Evolutionary conservation across 2,797 vertebrate species (phyloP).

Genomic region (Clarias platycephalus): DNA sequence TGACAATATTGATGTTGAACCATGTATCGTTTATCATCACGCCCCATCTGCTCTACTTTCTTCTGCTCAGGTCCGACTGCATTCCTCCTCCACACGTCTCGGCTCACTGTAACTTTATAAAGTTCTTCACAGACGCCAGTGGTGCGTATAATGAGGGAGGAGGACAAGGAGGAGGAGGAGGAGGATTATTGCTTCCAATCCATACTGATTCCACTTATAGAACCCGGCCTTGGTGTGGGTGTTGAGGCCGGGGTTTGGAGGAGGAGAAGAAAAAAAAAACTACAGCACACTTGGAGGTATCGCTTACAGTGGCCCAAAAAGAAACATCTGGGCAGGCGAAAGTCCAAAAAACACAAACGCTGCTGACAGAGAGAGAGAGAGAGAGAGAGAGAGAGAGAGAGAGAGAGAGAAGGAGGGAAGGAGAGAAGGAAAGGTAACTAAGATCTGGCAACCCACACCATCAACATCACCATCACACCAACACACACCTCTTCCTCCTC

Average conservation of each 20-base stretch:
- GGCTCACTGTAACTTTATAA: not conserved
- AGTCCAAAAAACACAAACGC: conserved; percentile 76
- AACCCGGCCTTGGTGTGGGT: conserved; percentile 73
- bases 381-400: not conserved
- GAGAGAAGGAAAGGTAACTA: conserved; percentile 60
- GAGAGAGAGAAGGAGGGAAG: not conserved
- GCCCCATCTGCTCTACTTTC: not conserved
- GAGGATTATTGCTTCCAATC: conserved; percentile 70
- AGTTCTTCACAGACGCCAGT: conserved; percentile 10
- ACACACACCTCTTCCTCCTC: conserved; percentile 65
- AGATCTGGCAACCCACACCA: conserved; percentile 71
- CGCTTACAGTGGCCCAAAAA: conserved; percentile 78
- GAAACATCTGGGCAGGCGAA: conserved; percentile 80
- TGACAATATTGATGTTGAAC: not conserved
- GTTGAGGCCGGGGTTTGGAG: conserved; percentile 68
- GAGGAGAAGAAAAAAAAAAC: conserved; percentile 58
- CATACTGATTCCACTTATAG: conserved; percentile 69
- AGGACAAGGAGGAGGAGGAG: conserved; percentile 50
- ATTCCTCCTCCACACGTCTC: not conserved
- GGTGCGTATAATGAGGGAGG: conserved; percentile 19
- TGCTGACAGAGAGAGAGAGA: conserved; percentile 53
- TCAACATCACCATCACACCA: conserved; percentile 61
- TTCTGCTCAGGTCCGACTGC: not conserved
- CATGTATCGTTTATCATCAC: not conserved
- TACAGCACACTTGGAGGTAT: conserved; percentile 73